A percentile compares a stretch with the other conserved stretches of the same genome.
Conservation (phyloP, 2,797 vertebrate genomes). For the Cottoperca gobio region DNA sequence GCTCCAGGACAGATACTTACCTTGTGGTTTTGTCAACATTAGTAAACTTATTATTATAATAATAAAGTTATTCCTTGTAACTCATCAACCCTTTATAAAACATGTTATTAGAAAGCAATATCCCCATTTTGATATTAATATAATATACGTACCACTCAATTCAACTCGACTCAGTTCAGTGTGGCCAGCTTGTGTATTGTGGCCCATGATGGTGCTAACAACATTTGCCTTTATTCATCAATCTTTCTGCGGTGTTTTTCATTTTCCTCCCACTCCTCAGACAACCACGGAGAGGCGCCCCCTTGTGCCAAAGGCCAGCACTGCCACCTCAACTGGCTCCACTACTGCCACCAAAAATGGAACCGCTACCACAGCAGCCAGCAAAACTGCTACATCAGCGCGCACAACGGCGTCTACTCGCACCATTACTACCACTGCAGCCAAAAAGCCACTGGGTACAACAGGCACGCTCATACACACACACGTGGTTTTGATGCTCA, state of each 20-base stretch:
- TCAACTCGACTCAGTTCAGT: too few relatives aligned
- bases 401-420: constrained; percentile 62
- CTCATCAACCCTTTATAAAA: too few relatives aligned
- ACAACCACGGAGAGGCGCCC: constrained; percentile 84
- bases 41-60: neutral
- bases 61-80: too few relatives aligned
- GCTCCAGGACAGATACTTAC: neutral
- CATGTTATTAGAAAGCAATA: neutral
- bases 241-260: neutral
- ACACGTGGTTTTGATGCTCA: neutral
- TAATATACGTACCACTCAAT: too few relatives aligned
- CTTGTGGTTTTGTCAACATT: neutral
- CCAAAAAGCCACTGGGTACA: constrained; percentile 88
- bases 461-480: neutral
- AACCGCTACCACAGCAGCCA: constrained; percentile 70
- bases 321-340: constrained; percentile 62
- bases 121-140: neutral
- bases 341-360: constrained; percentile 75
- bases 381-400: constrained; percentile 59
- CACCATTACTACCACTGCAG: constrained; percentile 70
- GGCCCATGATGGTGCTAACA: constrained; percentile 2
- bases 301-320: constrained; percentile 82
- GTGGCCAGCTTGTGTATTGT: too few relatives aligned
- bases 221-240: neutral
- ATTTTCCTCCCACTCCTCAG: constrained; percentile 40